Percentiles rank a stretch among this genome's conserved stretches.
phyloP scores from a whole-genome alignment of 2,797 vertebrate genomes.

The Melopsittacus undulatus region DNA sequence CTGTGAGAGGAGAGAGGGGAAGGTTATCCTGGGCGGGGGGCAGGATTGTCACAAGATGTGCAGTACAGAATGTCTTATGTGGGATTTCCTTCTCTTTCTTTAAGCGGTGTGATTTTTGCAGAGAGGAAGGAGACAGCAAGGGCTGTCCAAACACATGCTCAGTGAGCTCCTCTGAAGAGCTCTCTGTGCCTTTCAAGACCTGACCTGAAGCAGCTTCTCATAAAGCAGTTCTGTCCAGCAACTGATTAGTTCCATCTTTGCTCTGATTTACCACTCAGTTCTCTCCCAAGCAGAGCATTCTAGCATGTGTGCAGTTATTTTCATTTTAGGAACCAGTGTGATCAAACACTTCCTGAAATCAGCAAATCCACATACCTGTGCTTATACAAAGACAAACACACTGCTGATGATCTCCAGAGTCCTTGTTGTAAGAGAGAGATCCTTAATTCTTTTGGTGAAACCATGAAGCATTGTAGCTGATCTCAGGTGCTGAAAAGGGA shows the following conservation, averaged over 20 bases:
- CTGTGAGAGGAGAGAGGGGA: neutral
- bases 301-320: neutral
- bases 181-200: neutral
- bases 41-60: constrained; percentile 17
- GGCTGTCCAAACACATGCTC: neutral
- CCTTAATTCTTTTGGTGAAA: constrained; percentile 6
- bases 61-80: neutral
- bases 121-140: neutral
- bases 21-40: neutral
- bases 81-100: neutral
- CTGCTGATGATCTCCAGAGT: neutral
- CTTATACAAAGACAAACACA: neutral
- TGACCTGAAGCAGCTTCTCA: neutral
- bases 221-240: neutral
- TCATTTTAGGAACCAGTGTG: neutral
- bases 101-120: neutral
- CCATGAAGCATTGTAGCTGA: neutral
- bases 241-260: neutral
- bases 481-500: neutral
- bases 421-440: neutral
- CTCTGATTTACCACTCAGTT: neutral
- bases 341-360: neutral
- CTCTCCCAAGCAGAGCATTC: neutral
- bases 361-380: neutral
- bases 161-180: neutral